Evolutionary conservation across 1,140 invertebrate species (phyloP), one percentile per base, ranked within the genome.

Genomic region (Cherax destructor): DNA sequence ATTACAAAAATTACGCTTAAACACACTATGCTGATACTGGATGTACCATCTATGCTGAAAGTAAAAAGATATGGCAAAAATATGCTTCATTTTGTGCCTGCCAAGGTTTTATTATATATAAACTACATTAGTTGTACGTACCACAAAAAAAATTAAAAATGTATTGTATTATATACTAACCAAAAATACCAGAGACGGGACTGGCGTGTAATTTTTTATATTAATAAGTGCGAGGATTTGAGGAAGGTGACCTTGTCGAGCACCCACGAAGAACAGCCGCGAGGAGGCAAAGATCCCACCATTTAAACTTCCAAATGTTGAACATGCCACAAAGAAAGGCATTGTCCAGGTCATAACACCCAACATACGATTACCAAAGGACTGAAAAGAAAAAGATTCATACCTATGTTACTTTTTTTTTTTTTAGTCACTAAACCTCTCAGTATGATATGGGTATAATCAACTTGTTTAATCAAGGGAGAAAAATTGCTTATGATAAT

Each of bases 231-330:
- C 97, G 30, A 99, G 95, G 61, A 98, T 95, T 13, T 96, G 95
- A 0, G 98, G 98, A 94, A 99, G 97, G 94, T 99, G 98, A 30
- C 98, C 98, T 94, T 98, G 97, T 76, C 97, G 95, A 0, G 98
- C 98, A 77, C 97, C 98, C 16, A 98, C 98, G 94, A 98, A 99
- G 94, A 98, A 98, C 95, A 99, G 97, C 90, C 98, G 88, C 49
- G 97, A 97, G 18, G 97, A 97, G n/a, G 97, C 97, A 96, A 98
- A 98, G 74, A 98, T 98, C 92, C 98, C 97, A 59, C 98, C 97
- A 92, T 97, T 98, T 2, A 98, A 94, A 7, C 97, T 97, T 56
- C 98, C 97, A 93, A 98, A 96, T 10, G 97, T 97, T 0, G 97
- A 98, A 21, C 97, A 96, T 2, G 97, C 97, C 6, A 98, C 98